Evolutionary conservation across 1,140 invertebrate genomes (phyloP).

Genomic region (Drosophila gunungcola): DNA sequence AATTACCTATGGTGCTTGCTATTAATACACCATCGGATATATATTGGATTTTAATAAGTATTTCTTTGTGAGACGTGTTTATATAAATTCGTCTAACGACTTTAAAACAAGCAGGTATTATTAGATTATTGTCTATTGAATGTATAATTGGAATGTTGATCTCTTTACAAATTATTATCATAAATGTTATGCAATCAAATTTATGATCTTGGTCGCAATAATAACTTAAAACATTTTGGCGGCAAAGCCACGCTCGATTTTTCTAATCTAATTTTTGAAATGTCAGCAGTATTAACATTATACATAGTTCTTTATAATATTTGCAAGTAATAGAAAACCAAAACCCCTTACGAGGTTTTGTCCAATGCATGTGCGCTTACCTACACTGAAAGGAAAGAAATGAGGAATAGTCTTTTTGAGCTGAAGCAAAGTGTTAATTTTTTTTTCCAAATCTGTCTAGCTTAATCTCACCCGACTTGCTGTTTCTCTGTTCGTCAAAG

Average conservation of each 20-base stretch:
- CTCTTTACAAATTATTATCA: no score
- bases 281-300: slow-evolving; percentile 87
- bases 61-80: no score
- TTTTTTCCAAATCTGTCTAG: slow-evolving; percentile 24
- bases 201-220: slow-evolving; percentile 46
- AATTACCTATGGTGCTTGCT: no score
- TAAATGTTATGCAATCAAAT: not conserved
- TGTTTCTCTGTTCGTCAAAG: no score
- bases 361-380: slow-evolving; percentile 94
- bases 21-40: no score
- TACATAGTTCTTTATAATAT: slow-evolving; percentile 91
- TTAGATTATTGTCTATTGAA: no score
- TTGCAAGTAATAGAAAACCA: slow-evolving; percentile 90
- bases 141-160: no score
- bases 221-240: slow-evolving; percentile 87
- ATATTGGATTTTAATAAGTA: no score
- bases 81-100: no score
- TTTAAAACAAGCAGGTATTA: no score
- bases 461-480: no score
- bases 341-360: slow-evolving; percentile 92
- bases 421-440: not conserved
- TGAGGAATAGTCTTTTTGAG: slow-evolving; percentile 87
- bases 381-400: slow-evolving; percentile 95
- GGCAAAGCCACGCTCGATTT: slow-evolving; percentile 90
- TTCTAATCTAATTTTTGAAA: slow-evolving; percentile 86